Base-by-base conservation (phyloP, 2,888 invertebrate species). In the Rugalucina vietnamica region DNA sequence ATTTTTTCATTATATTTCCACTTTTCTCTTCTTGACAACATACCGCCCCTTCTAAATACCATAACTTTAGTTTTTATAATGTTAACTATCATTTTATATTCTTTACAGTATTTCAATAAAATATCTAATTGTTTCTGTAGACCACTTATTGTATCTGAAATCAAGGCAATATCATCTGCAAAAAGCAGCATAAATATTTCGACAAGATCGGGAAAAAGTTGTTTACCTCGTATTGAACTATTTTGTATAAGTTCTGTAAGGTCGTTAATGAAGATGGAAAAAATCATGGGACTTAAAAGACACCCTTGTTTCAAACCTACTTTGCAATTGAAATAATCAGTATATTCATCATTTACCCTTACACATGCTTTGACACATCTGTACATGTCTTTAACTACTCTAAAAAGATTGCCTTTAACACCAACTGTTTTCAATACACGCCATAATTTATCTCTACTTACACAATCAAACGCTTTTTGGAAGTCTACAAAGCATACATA, bases 161-260 rank as follows among this genome's bases (percentile, higher is more conserved):
- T 34, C 14, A 71, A 39, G n/a, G 71, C 71, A 21, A 71, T 71
- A 39, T 74, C 74, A 32, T 74, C 74, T 54, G 74, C 74, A 74
- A 74, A 74, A 50, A 74, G 24, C 12, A 74, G 27, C 27, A 74
- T n/a, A 4, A 54, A n/a, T 21, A 54, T 54, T 54, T 54, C 54
- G 14, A n/a, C 21, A 14, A 54, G 14, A 54, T 54, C 54, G 3
- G 54, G 54, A 54, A 54, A 54, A 8, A 21, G 21, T 21, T 54
- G 54, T 54, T n/a, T 54, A n/a, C 12, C 54, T n/a, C 54, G 54
- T 14, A 18, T 54, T 8, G 14, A 18, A 54, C n/a, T n/a, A n/a
- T n/a, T n/a, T n/a, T n/a, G n/a, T n/a, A n/a, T n/a, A n/a, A n/a
- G n/a, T n/a, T n/a, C n/a, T n/a, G n/a, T n/a, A n/a, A n/a, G n/a